A percentile compares a stretch with the other conserved stretches of the same genome.
Evolutionary conservation across 1,140 invertebrate species (phyloP).

Genomic region (Magallana ariakensis): DNA sequence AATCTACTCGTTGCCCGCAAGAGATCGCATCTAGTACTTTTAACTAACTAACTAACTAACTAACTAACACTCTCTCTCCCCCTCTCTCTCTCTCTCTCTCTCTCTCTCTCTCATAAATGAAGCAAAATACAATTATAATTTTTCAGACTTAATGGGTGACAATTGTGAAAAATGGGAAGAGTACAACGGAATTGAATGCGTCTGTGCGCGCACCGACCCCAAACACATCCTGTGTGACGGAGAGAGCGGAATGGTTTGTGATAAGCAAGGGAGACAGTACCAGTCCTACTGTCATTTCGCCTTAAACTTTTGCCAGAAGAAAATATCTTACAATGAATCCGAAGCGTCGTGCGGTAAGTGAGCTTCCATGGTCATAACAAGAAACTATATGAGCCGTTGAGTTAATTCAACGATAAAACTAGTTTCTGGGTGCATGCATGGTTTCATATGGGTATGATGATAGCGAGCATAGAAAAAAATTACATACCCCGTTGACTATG

Average conservation of each 20-base stretch:
- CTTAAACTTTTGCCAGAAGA: background rate
- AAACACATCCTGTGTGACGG: background rate
- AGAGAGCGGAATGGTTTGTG: background rate
- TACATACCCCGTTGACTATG: no score
- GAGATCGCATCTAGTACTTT: no score
- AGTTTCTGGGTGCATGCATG: no score
- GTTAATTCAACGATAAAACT: no score
- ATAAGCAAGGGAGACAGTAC: background rate
- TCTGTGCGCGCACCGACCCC: background rate
- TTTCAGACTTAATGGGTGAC: background rate
- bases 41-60: no score
- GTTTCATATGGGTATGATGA: no score
- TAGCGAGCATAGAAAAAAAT: no score
- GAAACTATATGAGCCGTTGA: no score
- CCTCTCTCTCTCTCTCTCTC: no score
- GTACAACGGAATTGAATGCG: background rate
- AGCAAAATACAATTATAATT: background rate
- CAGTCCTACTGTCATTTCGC: background rate
- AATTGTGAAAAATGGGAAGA: background rate
- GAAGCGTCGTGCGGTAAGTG: background rate
- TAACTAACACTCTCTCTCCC: no score
- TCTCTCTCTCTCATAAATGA: no score
- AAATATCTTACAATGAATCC: background rate
- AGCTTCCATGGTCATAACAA: background rate
- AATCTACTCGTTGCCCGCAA: no score